phyloP scores from a whole-genome alignment of 2,888 invertebrate species.

The Agrochola litura region DNA sequence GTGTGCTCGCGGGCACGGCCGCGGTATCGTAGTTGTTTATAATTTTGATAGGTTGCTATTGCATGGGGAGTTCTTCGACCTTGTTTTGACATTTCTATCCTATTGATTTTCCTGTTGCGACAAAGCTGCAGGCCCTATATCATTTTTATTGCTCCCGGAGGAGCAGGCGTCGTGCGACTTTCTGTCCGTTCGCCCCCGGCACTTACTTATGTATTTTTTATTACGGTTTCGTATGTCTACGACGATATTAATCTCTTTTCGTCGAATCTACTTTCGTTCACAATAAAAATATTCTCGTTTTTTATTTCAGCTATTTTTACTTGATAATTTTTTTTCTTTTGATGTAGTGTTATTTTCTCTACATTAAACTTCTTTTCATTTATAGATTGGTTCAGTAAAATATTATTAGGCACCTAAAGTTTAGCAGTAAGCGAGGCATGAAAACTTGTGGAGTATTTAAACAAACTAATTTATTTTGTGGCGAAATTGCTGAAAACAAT shows the following conservation, averaged over 20 bases:
- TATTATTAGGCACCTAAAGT: conserved; percentile 29
- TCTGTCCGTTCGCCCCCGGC: conserved; percentile 76
- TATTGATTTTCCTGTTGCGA: conserved; percentile 81
- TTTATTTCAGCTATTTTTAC: conserved; percentile 45
- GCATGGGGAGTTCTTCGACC: conserved; percentile 68
- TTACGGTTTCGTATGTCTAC: conserved; percentile 77
- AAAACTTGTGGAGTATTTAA: conserved; percentile 19
- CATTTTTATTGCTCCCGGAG: conserved; percentile 84
- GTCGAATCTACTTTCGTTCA: conserved; percentile 55
- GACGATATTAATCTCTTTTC: conserved; percentile 72
- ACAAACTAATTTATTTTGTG: conserved; percentile 35
- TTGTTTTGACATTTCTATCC: conserved; percentile 80
- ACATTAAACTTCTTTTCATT: conserved; percentile 12
- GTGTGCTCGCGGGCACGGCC: conserved; percentile 31
- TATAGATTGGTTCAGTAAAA: conserved; percentile 13
- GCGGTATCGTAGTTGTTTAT: conserved; percentile 49
- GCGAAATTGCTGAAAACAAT: conserved; percentile 30
- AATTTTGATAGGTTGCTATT: conserved; percentile 63
- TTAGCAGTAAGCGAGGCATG: conserved; percentile 21
- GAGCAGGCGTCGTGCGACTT: conserved; percentile 75
- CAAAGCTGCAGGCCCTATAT: conserved; percentile 79
- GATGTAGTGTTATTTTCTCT: conserved; percentile 28
- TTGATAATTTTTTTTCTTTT: conserved; percentile 51
- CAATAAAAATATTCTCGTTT: conserved; percentile 46
- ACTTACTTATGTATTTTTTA: conserved; percentile 82